Evolutionary conservation across 2,888 invertebrate species (phyloP).

Genomic region (Macropis europaea): DNA sequence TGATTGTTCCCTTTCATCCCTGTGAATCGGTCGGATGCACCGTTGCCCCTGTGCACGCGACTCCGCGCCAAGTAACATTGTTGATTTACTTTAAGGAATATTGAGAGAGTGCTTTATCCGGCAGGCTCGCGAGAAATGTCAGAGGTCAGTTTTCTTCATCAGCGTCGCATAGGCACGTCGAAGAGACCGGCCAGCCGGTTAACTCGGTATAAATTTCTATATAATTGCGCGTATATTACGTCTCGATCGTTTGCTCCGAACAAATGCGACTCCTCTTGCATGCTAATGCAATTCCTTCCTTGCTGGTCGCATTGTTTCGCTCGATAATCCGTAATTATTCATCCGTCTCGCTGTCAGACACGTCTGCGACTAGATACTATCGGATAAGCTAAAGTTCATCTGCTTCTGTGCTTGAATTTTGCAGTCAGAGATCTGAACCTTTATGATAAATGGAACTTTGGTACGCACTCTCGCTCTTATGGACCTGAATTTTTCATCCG

Average conservation of each 20-base stretch:
- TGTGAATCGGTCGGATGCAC: conserved; percentile 12
- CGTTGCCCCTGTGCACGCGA: not conserved
- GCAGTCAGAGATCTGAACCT: too few species aligned
- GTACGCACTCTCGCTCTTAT: too few species aligned
- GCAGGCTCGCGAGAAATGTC: conserved; percentile 27
- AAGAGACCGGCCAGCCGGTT: not conserved
- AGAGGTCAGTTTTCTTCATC: conserved; percentile 37
- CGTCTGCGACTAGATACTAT: too few species aligned
- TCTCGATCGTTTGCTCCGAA: not conserved
- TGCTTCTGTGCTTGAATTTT: too few species aligned
- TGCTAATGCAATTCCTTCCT: not conserved
- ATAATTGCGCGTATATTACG: not conserved
- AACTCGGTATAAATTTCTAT: conserved; percentile 8
- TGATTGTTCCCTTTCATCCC: conserved; percentile 18
- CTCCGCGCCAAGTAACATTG: conserved; percentile 3
- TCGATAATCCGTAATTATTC: too few species aligned
- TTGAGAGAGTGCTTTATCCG: not conserved
- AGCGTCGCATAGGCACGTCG: not conserved
- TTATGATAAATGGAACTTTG: too few species aligned
- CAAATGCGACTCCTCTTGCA: not conserved
- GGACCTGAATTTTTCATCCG: too few species aligned
- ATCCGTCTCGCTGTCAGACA: too few species aligned
- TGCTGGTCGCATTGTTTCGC: not conserved
- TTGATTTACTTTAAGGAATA: conserved; percentile 5
- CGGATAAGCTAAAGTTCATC: too few species aligned